Base-by-base conservation (phyloP, 1,140 invertebrate species). In the Pararge aegeria region DNA sequence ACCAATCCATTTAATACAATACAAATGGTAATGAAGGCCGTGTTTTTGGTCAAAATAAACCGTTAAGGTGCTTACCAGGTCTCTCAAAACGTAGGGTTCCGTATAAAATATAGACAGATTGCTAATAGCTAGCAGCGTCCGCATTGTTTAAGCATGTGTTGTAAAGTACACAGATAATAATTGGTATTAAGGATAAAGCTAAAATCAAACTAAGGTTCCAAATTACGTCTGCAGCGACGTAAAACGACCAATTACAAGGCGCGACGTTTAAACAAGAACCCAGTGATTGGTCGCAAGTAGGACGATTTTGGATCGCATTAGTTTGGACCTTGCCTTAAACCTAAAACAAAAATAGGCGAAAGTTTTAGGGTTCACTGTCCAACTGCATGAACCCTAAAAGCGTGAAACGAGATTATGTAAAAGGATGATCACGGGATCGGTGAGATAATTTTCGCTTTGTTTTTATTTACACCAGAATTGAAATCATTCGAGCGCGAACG, bases 401-500 rank as follows among this genome's bases (percentile, higher is more conserved):
- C 9, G 30, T 34, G 29, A 30, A 30, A 30, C 29, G 10, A 30
- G 5, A 30, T 30, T 7, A 30, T 30, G 29, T 24, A 37, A 56
- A 48, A 34, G 42, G 27, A 56, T 21, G 27, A 56, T 56, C 29
- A 42, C n/a, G n/a, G 12, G 27, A 56, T n/a, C 44, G 1, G 30
- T 10, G 18, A 49, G 44, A 60, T 60, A 60, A 60, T 49, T 12
- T 44, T 20, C n/a, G 34, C 27, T 54, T 59, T 53, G 55, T 59
- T 60, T 60, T 55, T 63, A 62, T 67, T 67, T 59, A 67, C 56
- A 65, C 20, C 52, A 30, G 51, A 61, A 72, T 68, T 57, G 65
- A 69, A 73, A 70, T 75, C 68, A 75, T 75, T 58, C 66, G 61
- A 56, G 60, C 42, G 40, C 40, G 49, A 57, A 38, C 34, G 61